Conservation (phyloP, 1,140 invertebrate genomes). For the Cotesia vestalis region DNA sequence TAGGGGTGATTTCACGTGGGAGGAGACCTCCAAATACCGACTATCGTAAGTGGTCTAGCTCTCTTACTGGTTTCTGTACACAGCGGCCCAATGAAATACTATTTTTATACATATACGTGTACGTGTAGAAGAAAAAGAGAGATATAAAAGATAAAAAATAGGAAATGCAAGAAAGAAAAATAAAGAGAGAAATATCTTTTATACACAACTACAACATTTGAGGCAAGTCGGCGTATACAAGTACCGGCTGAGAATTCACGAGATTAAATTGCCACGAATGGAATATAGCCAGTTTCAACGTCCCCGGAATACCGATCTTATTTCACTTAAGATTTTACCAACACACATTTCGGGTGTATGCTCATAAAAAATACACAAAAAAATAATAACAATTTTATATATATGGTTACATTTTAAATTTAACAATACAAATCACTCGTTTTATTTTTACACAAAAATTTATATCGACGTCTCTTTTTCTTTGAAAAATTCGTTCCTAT, state of each 20-base stretch:
- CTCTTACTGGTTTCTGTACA: slow-evolving; percentile 15
- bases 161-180: slow-evolving; percentile 13
- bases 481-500: no score
- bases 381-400: slow-evolving; percentile 4
- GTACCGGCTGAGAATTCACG: slow-evolving; percentile 47
- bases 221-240: slow-evolving; percentile 18
- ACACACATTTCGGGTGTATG: not conserved
- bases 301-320: slow-evolving; percentile 59
- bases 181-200: no score
- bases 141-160: not conserved
- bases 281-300: slow-evolving; percentile 50
- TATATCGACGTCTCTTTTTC: no score
- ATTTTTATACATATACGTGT: not conserved
- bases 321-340: slow-evolving; percentile 39
- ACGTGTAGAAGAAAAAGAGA: not conserved
- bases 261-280: slow-evolving; percentile 62
- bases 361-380: slow-evolving; percentile 14
- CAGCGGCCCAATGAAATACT: slow-evolving; percentile 7
- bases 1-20: slow-evolving; percentile 56
- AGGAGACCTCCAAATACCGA: slow-evolving; percentile 38
- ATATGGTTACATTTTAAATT: not conserved
- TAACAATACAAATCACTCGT: no score
- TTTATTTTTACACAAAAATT: no score
- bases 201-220: not conserved
- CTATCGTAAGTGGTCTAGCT: slow-evolving; percentile 23